phyloP scores from a whole-genome alignment of 2,888 invertebrate species.

The Aspidiotus rigidus region DNA sequence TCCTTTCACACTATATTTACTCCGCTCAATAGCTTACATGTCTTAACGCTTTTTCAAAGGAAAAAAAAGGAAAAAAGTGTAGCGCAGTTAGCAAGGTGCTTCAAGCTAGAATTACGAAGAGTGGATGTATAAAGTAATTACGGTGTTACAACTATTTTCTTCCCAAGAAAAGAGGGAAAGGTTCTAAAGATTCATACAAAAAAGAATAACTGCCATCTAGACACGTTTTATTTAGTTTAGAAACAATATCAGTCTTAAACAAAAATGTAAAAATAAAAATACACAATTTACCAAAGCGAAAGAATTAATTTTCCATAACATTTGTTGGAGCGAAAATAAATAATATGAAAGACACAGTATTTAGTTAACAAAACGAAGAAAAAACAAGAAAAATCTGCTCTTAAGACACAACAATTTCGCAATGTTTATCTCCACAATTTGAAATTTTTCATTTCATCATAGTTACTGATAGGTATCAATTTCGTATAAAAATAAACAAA shows the following conservation, averaged over 20 bases:
- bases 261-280: conserved; percentile 6
- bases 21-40: too few species aligned
- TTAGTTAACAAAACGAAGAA: conserved; percentile 8
- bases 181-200: too few species aligned
- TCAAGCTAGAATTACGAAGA: too few species aligned
- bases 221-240: neutral
- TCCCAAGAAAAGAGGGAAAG: too few species aligned
- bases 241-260: conserved; percentile 8
- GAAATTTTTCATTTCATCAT: neutral
- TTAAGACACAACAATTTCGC: too few species aligned
- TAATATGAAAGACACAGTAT: conserved; percentile 9
- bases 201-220: too few species aligned
- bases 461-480: neutral
- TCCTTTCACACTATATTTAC: too few species aligned
- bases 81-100: too few species aligned
- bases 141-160: too few species aligned
- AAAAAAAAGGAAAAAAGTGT: too few species aligned
- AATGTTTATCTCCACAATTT: neutral
- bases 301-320: neutral
- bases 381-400: neutral
- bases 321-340: neutral
- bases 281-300: conserved; percentile 6
- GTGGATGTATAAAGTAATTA: too few species aligned
- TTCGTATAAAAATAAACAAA: neutral
- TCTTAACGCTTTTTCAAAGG: too few species aligned